Conservation (phyloP, 2,113 vertebrate species). For the Pachycephala philippinensis region DNA sequence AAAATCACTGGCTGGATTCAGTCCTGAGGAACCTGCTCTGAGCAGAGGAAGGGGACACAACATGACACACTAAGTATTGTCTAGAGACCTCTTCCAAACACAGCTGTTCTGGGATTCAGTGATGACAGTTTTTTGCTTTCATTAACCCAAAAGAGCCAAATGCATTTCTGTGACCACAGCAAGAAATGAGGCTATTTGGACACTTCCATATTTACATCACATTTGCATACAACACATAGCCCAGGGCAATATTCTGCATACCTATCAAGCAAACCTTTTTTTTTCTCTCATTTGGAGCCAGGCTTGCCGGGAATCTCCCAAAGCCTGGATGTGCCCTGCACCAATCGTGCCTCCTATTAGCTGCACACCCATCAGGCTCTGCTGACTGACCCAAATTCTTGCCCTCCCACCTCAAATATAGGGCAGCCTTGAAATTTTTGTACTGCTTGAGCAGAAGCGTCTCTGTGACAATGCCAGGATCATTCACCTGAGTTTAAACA, state of each 20-base stretch:
- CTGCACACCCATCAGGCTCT: neutral
- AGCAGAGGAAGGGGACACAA: neutral
- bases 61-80: neutral
- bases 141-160: neutral
- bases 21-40: neutral
- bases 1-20: neutral
- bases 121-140: neutral
- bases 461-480: neutral
- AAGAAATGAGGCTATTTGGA: neutral
- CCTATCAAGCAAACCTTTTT: neutral
- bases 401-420: neutral
- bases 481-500: neutral
- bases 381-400: neutral
- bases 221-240: neutral
- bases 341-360: rapidly evolving
- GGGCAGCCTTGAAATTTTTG: neutral
- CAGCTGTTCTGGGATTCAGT: neutral
- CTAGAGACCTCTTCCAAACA: neutral
- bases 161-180: neutral
- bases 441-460: neutral
- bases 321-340: neutral
- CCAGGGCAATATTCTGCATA: neutral
- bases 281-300: neutral
- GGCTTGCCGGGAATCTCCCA: neutral
- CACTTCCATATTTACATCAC: neutral